Conservation (phyloP, 2,888 invertebrate species). For the Diabrotica balteata region DNA sequence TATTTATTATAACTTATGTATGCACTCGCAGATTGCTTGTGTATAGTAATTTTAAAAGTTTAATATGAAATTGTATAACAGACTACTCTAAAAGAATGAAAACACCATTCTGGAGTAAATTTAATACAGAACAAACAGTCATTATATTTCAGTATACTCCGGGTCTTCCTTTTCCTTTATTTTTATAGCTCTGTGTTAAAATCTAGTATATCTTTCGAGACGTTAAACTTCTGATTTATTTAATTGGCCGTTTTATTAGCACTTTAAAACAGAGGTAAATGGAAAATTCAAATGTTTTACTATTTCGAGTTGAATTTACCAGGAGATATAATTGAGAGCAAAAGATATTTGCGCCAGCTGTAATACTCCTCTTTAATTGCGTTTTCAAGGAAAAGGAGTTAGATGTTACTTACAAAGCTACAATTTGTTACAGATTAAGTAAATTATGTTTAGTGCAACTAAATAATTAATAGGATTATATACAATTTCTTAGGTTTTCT, state of each 20-base stretch:
- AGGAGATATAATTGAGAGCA: constrained; percentile 17
- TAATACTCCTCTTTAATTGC: constrained; percentile 21
- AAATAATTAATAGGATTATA: no score
- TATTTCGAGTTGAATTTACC: constrained; percentile 13
- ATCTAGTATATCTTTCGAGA: constrained; percentile 31
- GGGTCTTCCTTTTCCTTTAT: constrained; percentile 17
- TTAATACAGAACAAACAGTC: constrained; percentile 21
- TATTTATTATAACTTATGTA: no score
- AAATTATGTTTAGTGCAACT: no score
- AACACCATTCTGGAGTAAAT: constrained; percentile 10
- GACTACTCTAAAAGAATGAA: constrained; percentile 2
- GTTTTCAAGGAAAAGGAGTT: constrained; percentile 1
- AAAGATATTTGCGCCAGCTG: constrained; percentile 10
- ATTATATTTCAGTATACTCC: constrained; percentile 10
- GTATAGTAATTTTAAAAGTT: no score
- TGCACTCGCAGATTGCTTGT: no score
- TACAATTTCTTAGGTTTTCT: no score
- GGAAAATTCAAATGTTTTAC: constrained; percentile 42
- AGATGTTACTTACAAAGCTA: no score
- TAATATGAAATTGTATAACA: no score
- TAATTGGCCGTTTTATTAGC: constrained; percentile 41
- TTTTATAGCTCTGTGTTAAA: constrained; percentile 33
- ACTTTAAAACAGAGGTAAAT: constrained; percentile 36
- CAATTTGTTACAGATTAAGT: no score
- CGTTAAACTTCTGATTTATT: constrained; percentile 35